Evolutionary conservation across 2,113 vertebrate genomes (phyloP), one percentile per base, ranked within the genome.

Genomic region (Poeciliopsis retropinna): DNA sequence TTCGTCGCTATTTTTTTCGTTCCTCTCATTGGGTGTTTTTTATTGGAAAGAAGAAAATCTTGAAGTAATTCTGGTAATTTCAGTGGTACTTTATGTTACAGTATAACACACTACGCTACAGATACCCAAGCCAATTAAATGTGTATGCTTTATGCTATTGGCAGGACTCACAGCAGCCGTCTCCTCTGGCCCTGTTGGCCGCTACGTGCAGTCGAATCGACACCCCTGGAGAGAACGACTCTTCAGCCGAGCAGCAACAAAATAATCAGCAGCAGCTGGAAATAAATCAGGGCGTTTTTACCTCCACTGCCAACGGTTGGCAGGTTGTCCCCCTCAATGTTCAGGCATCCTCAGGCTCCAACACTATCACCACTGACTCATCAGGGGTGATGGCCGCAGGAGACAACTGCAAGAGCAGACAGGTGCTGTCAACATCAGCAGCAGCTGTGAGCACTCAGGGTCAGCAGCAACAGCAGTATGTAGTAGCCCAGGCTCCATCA

Each of bases 131-230:
- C 4, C 30, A 25, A 28, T 37, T 27, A 4, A 30, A 67, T 4
- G 71, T 54, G 60, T 22, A 28, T 69, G 37, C 9, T 72, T 30
- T 64, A 17, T 65, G 73, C 13, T 77, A 31, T 88, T 83, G 83
- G 65, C 78, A 99, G 98, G 97, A 98, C 80, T 96, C 97, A 0
- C 98, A 98, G 89, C 94, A 95, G 91, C 97, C 97, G 2, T 98
- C 97, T 83, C 97, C 98, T 0, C 94, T 99, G 69, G 98, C 97
- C 69, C 87, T 99, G 85, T 92, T 99, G 91, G 98, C 98, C 41
- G 98, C 98, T 80, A 99, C 98, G 39, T 99, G 98, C 94, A 99
- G 98, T 92, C 93, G 97, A 68, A 98, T 99, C 31, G 98, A 99
- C 90, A 97, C 96, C 76, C 97, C 97, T 72, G 96, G 94, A 67